Base-by-base conservation (phyloP, 2,888 invertebrate genomes). In the Clepsis dumicolana region DNA sequence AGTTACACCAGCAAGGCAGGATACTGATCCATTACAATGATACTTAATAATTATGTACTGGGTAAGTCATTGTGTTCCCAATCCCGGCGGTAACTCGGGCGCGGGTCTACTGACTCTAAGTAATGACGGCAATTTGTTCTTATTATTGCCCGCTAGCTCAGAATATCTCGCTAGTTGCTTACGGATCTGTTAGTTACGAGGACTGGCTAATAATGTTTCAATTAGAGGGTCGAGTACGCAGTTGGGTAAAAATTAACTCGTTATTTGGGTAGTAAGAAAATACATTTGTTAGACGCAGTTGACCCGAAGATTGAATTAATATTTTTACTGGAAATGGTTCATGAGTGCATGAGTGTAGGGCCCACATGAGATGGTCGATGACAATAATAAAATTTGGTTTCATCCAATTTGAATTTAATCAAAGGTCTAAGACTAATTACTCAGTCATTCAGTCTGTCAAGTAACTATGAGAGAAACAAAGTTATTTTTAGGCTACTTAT, bases 61-160 rank as follows among this genome's bases (percentile, higher is more conserved):
- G 56, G 32, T 38, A 52, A 41, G 60, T 65, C 60, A 53, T 61
- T 65, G 60, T 32, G 44, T 53, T 41, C 16, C 53, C 32, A 44
- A 53, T 60, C 60, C 53, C 27, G 60, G 38, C 53, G 60, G 60
- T 41, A 59, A 54, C 65, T 65, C 60, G 60, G 29, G 32, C 18
- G 48, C 18, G 64, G 65, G 65, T 53, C 53, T 60, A 53, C 59
- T 53, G 65, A 53, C 65, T 65, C 65, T 65, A 66, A 66, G 53
- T 70, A 70, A 70, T 65, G 69, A 61, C 50, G 60, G 64, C 61
- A 35, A 70, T 70, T 70, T 65, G 60, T 70, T 64, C 64, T 70
- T 65, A 70, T 70, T 70, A 70, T 70, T 64, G 56, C 62, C 62
- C 41, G 56, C 66, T 61, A 56, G 66, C 65, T 50, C 32, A 56